Conservation (phyloP, 2,113 vertebrate genomes). For the Coryphaenoides rupestris region DNA sequence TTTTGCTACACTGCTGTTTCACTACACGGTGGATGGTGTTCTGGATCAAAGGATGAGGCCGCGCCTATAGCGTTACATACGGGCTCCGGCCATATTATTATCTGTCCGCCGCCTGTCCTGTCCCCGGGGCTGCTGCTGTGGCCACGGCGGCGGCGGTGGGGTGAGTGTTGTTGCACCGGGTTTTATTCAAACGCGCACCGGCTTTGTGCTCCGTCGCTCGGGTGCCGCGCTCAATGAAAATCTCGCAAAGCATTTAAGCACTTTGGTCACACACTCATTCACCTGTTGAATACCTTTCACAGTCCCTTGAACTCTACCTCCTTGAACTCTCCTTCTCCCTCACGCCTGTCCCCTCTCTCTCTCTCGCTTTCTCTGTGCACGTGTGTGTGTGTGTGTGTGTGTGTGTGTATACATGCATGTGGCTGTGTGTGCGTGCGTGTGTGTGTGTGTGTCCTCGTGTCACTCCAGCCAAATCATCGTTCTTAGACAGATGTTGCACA, state of each 20-base stretch:
- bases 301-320: neutral
- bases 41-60: constrained; percentile 42
- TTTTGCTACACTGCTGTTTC: neutral
- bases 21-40: constrained; percentile 19
- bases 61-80: constrained; percentile 5
- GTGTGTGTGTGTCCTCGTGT: neutral
- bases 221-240: constrained; percentile 27
- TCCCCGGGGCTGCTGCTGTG: no score
- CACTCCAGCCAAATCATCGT: neutral
- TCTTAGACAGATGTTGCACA: constrained; percentile 64
- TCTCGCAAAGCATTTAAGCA: constrained; percentile 22
- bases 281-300: constrained; percentile 10
- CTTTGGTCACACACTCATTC: constrained; percentile 39
- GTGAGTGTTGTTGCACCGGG: neutral
- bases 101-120: no score
- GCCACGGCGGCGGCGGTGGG: no score
- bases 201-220: constrained; percentile 26
- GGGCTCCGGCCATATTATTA: neutral
- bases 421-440: neutral
- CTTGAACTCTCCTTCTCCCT: constrained; percentile 17
- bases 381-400: neutral
- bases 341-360: constrained; percentile 3
- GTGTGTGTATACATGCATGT: no score
- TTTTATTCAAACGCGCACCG: constrained; percentile 43
- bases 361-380: neutral